Evolutionary conservation across 2,113 vertebrate species (phyloP).

Genomic region (Pterocles burchelli): DNA sequence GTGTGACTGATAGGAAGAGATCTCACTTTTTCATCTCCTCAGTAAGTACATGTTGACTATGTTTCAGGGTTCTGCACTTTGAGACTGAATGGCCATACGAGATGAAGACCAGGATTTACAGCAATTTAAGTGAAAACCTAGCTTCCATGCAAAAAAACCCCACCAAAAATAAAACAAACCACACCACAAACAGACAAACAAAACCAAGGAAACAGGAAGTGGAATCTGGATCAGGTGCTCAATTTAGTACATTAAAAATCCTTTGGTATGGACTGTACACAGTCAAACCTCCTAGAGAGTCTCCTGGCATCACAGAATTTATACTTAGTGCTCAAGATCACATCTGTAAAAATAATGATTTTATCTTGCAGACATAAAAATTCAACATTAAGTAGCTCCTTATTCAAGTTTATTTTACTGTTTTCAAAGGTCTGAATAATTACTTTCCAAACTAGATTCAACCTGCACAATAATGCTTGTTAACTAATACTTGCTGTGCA

Average conservation of each 20-base stretch:
- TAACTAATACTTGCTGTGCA: not conserved
- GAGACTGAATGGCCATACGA: not conserved
- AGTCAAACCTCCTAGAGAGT: not conserved
- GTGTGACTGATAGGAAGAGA: not conserved
- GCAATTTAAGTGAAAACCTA: not conserved
- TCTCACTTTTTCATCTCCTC: not conserved
- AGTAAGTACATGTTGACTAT: not conserved
- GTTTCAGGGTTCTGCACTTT: not conserved
- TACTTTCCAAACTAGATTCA: not conserved
- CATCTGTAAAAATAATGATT: not conserved
- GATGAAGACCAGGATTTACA: not conserved
- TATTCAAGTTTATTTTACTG: not conserved
- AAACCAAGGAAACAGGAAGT: not conserved
- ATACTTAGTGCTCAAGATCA: not conserved
- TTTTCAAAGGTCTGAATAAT: not conserved
- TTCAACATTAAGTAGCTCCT: not conserved
- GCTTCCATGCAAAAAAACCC: not conserved
- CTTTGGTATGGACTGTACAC: not conserved
- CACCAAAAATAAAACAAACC: not conserved
- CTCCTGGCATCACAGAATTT: not conserved
- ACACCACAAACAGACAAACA: not conserved
- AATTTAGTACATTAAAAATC: not conserved
- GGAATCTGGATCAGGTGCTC: rapidly evolving
- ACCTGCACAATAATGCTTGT: not conserved
- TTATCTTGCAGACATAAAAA: not conserved